Evolutionary conservation across 2,888 invertebrate genomes (phyloP).

Genomic region (Ditula angustiorana): DNA sequence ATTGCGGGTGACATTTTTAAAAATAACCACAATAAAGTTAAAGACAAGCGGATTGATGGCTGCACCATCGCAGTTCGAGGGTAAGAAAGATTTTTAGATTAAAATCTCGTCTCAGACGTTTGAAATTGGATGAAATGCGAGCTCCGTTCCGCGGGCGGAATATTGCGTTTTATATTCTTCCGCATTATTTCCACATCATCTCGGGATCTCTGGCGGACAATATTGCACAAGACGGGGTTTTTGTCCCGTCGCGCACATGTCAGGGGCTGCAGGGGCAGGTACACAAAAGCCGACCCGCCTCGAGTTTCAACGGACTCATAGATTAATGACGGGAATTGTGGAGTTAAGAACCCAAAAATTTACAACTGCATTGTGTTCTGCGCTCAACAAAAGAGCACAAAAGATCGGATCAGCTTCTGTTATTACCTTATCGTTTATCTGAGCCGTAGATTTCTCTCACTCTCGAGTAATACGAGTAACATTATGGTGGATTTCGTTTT

Average conservation of each 20-base stretch:
- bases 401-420: slow-evolving; percentile 82
- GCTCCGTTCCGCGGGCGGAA: slow-evolving; percentile 48
- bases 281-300: slow-evolving; percentile 75
- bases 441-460: slow-evolving; percentile 76
- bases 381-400: slow-evolving; percentile 76
- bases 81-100: slow-evolving; percentile 57
- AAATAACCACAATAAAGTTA: slow-evolving; percentile 63
- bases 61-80: slow-evolving; percentile 52
- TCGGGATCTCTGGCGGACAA: slow-evolving; percentile 67
- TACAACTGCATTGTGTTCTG: slow-evolving; percentile 81
- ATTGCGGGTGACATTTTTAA: slow-evolving; percentile 82
- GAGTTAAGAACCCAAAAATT: slow-evolving; percentile 84
- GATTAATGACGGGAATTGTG: slow-evolving; percentile 83
- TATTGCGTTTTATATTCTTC: slow-evolving; percentile 65
- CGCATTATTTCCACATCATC: slow-evolving; percentile 77
- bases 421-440: slow-evolving; percentile 82
- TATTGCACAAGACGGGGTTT: slow-evolving; percentile 79
- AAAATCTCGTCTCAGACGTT: slow-evolving; percentile 52
- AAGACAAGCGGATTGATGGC: slow-evolving; percentile 60
- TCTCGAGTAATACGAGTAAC: slow-evolving; percentile 75
- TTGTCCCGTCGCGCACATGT: slow-evolving; percentile 78
- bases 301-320: slow-evolving; percentile 80
- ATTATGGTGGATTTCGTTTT: slow-evolving; percentile 68
- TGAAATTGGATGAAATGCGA: slow-evolving; percentile 56
- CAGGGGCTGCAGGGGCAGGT: slow-evolving; percentile 78